phyloP scores from a whole-genome alignment of 1,140 invertebrate genomes.

The Ceratoteleas bidentatus region DNA sequence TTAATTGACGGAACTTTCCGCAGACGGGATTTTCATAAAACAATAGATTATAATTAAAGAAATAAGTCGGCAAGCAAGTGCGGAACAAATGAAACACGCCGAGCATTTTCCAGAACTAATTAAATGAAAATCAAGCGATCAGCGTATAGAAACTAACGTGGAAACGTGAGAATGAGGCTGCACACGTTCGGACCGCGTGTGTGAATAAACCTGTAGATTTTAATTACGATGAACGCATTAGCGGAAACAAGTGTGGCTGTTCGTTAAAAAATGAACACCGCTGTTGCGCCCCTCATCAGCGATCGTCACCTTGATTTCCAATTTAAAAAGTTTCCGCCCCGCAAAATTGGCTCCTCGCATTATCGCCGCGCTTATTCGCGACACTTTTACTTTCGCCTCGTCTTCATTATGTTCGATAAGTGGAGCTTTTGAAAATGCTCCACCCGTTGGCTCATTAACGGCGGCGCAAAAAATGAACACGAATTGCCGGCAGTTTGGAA shows the following conservation, averaged over 20 bases:
- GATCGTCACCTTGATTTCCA: slow-evolving; percentile 32
- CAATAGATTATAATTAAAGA: slow-evolving; percentile 68
- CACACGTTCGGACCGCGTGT: slow-evolving; percentile 65
- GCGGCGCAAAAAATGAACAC: slow-evolving; percentile 2
- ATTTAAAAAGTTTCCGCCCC: slow-evolving; percentile 35
- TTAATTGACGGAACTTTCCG: slow-evolving; percentile 61
- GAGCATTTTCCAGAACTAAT: slow-evolving; percentile 67
- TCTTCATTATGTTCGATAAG: neutral
- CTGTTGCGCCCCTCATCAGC: slow-evolving; percentile 4
- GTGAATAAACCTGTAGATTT: slow-evolving; percentile 64
- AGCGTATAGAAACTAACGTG: slow-evolving; percentile 61
- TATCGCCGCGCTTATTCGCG: slow-evolving; percentile 17
- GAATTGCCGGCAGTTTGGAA: slow-evolving; percentile 16
- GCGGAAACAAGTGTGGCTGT: slow-evolving; percentile 48
- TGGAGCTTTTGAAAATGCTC: neutral
- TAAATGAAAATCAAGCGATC: slow-evolving; percentile 72
- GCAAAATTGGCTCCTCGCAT: slow-evolving; percentile 4
- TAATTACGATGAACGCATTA: slow-evolving; percentile 66
- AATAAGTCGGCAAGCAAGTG: slow-evolving; percentile 58
- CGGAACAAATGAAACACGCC: slow-evolving; percentile 66
- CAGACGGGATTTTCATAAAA: slow-evolving; percentile 60
- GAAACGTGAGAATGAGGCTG: slow-evolving; percentile 77
- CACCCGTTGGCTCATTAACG: neutral
- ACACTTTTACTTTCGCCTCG: slow-evolving; percentile 45
- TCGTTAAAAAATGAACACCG: slow-evolving; percentile 28